Conservation (phyloP, 2,797 vertebrate genomes). For the Girardinus metallicus region DNA sequence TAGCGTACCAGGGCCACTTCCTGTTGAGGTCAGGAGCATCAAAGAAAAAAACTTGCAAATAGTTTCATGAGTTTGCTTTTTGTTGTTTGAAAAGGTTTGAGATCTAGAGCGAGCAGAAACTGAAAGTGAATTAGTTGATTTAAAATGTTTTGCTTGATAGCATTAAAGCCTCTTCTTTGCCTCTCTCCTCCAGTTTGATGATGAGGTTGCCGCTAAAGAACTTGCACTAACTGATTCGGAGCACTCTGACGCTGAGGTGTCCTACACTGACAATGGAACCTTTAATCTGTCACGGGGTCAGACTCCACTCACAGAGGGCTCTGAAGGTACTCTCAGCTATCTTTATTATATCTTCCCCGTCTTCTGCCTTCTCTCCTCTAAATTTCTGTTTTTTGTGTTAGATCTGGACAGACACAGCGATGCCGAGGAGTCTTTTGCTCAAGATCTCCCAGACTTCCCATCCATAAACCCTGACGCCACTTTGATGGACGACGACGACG, state of each 20-base stretch:
- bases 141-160: neutral
- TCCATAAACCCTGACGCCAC: slow-evolving; percentile 94
- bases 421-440: slow-evolving; percentile 95
- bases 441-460: slow-evolving; percentile 94
- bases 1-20: slow-evolving; percentile 19
- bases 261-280: slow-evolving; percentile 95
- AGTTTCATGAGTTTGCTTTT: neutral
- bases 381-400: slow-evolving; percentile 51
- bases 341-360: slow-evolving; percentile 20
- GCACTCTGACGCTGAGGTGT: slow-evolving; percentile 95
- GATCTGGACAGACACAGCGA: slow-evolving; percentile 96
- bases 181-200: slow-evolving; percentile 87
- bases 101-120: neutral
- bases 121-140: neutral
- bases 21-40: slow-evolving; percentile 24
- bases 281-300: slow-evolving; percentile 97
- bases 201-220: slow-evolving; percentile 88
- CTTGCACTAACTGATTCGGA: slow-evolving; percentile 94
- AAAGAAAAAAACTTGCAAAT: slow-evolving; percentile 5
- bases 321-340: slow-evolving; percentile 81
- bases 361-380: neutral
- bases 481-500: slow-evolving; percentile 90
- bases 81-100: slow-evolving; percentile 14
- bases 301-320: slow-evolving; percentile 95
- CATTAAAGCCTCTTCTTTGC: neutral